phyloP scores from a whole-genome alignment of 2,888 invertebrate genomes.

The Schizaphis graminum region DNA sequence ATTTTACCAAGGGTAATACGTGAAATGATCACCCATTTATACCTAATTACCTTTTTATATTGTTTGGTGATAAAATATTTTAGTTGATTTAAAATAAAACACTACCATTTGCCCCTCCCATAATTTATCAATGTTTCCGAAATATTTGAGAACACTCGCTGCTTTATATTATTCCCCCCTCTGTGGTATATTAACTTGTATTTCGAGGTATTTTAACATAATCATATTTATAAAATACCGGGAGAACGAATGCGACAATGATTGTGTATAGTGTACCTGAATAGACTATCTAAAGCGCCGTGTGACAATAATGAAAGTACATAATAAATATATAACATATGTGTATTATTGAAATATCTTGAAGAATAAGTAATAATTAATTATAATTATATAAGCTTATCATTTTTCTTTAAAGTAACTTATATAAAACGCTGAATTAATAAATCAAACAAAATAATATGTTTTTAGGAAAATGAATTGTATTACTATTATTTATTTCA shows the following conservation, averaged over 20 bases:
- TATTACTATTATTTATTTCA: not conserved
- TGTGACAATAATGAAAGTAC: not conserved
- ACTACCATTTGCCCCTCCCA: too few species aligned
- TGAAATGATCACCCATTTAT: too few species aligned
- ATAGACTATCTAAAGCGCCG: not conserved
- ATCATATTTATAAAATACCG: not conserved
- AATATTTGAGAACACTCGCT: too few species aligned
- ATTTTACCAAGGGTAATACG: too few species aligned
- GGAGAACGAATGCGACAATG: not conserved
- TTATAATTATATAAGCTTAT: not conserved
- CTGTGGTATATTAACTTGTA: not conserved
- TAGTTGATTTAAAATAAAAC: too few species aligned
- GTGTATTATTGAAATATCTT: not conserved
- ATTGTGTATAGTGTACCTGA: not conserved
- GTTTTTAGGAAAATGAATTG: not conserved
- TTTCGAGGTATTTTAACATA: not conserved
- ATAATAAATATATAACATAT: not conserved
- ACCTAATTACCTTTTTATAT: too few species aligned
- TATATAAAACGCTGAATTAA: not conserved
- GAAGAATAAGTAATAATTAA: not conserved
- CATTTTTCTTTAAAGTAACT: not conserved
- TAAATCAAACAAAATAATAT: not conserved
- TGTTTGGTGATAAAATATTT: too few species aligned
- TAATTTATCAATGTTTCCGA: too few species aligned
- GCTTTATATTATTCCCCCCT: too few species aligned